Percentiles rank a stretch among this genome's conserved stretches.
phyloP scores from a whole-genome alignment of 2,113 vertebrate genomes.

The Rhagologus leucostigma region DNA sequence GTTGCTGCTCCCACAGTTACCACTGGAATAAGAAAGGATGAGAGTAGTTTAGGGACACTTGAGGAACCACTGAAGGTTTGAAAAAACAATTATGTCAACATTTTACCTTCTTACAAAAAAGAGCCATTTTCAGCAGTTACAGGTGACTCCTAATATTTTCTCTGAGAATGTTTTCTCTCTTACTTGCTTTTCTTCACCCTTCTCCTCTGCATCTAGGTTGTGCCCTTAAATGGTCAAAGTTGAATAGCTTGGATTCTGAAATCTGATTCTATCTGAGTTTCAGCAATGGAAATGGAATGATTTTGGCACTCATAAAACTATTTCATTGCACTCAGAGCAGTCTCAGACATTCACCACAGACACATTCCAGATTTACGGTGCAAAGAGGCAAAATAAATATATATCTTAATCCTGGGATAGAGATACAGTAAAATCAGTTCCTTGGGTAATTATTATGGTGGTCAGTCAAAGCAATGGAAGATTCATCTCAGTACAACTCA shows the following conservation, averaged over 20 bases:
- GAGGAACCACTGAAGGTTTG: background rate
- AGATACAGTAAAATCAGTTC: background rate
- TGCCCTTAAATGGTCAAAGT: background rate
- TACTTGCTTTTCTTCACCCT: background rate
- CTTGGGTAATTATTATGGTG: background rate
- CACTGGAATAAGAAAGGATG: background rate
- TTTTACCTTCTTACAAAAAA: background rate
- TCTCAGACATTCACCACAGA: background rate
- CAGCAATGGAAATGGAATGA: background rate
- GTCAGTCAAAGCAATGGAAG: background rate
- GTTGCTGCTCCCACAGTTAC: background rate
- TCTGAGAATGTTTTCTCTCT: background rate
- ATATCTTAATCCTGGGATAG: background rate
- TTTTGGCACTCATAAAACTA: background rate
- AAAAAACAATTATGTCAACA: background rate
- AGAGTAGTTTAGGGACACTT: background rate
- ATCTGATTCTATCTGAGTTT: background rate
- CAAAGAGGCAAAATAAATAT: background rate
- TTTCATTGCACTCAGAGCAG: background rate
- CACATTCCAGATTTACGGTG: background rate
- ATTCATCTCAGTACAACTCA: background rate
- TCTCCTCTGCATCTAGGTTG: background rate
- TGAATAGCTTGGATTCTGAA: background rate
- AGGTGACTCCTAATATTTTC: background rate
- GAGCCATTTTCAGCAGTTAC: background rate